phyloP scores from a whole-genome alignment of 2,888 invertebrate genomes.

The Lithosia quadra region DNA sequence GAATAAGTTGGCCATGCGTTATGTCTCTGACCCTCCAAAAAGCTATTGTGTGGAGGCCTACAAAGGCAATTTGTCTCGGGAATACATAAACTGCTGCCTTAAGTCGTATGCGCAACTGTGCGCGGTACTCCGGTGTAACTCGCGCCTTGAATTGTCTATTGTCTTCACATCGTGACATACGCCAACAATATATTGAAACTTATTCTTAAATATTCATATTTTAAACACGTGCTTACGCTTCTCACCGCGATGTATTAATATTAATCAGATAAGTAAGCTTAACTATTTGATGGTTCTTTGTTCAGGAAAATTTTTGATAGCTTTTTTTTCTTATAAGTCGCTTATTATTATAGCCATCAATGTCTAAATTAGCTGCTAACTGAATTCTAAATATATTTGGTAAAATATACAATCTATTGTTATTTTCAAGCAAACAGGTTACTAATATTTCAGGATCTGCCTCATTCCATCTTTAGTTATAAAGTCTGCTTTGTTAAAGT shows the following conservation, averaged over 20 bases:
- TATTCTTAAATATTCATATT: slow-evolving; percentile 53
- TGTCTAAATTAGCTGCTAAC: no score
- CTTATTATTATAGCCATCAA: background rate
- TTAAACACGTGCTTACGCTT: slow-evolving; percentile 47
- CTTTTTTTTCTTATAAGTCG: background rate
- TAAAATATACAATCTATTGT: background rate
- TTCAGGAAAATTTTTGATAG: slow-evolving; percentile 21
- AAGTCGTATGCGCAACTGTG: slow-evolving; percentile 62
- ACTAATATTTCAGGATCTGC: background rate
- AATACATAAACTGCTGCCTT: slow-evolving; percentile 68
- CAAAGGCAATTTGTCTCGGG: slow-evolving; percentile 75
- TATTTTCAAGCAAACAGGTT: background rate
- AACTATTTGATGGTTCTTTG: slow-evolving; percentile 31
- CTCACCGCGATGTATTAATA: slow-evolving; percentile 45
- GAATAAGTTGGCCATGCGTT: slow-evolving; percentile 60
- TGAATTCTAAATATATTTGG: background rate
- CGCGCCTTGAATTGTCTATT: slow-evolving; percentile 72
- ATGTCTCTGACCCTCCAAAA: slow-evolving; percentile 51
- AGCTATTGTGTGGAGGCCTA: slow-evolving; percentile 62
- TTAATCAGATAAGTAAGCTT: slow-evolving; percentile 43
- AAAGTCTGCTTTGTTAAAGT: background rate
- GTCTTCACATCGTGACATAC: slow-evolving; percentile 55
- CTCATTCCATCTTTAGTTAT: background rate
- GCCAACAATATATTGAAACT: slow-evolving; percentile 39
- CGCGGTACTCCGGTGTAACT: slow-evolving; percentile 58